These are phyloP conservation scores for Melospiza georgiana DNA, from an alignment of 2,113 vertebrate genomes.

Conservation along the genomic window DNA sequence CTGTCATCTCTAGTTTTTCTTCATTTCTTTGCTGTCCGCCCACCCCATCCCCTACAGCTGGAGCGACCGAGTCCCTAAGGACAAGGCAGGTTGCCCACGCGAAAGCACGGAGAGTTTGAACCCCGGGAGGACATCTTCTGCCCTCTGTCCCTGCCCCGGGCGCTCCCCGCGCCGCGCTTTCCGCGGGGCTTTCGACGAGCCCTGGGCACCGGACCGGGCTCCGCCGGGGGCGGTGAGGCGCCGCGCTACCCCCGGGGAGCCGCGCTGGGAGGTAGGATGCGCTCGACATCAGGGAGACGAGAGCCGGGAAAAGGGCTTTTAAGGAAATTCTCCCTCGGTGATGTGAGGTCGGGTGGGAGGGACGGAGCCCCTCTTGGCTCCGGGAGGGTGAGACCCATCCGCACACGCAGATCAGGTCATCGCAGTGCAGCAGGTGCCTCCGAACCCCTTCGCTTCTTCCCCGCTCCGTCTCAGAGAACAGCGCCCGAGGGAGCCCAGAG, in stretches of 20 bases:
- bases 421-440: slow-evolving; percentile 26
- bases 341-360: too few relatives aligned
- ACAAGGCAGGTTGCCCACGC: neutral
- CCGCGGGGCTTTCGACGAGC: neutral
- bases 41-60: neutral
- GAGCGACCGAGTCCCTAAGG: neutral
- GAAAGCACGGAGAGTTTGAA: neutral
- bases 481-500: neutral
- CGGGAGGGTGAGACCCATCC: neutral
- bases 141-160: neutral
- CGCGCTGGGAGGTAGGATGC: neutral
- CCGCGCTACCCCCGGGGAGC: neutral
- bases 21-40: neutral
- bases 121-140: neutral
- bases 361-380: neutral
- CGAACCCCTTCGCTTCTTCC: neutral
- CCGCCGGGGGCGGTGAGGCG: neutral
- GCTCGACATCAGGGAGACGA: neutral
- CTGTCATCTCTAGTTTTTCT: neutral
- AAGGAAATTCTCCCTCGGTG: neutral
- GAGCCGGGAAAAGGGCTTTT: neutral
- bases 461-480: neutral
- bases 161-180: neutral
- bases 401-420: neutral
- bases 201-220: neutral